phyloP scores from a whole-genome alignment of 1,140 invertebrate species.

The Drosophila kohkoa region DNA sequence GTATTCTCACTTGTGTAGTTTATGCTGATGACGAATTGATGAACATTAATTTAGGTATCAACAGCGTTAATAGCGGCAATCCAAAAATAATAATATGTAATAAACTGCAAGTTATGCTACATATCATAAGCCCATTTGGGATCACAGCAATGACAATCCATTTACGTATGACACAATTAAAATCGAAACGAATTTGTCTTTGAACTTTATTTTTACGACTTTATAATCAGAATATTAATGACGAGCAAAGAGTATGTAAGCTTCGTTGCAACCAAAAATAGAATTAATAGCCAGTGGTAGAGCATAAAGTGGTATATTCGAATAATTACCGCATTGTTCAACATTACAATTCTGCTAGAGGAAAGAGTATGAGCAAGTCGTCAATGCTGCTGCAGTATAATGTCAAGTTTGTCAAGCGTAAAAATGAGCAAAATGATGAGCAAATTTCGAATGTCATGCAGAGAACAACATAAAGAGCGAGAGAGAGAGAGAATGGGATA shows the following conservation, averaged over 20 bases:
- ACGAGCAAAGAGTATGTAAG: neutral
- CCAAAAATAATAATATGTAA: too few relatives aligned
- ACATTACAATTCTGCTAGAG: neutral
- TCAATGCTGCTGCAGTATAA: neutral
- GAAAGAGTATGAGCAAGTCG: slow-evolving; percentile 20
- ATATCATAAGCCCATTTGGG: neutral
- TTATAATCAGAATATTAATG: neutral
- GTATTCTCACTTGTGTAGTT: neutral
- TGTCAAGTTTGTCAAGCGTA: slow-evolving; percentile 67
- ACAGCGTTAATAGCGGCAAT: neutral
- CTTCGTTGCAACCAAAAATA: neutral
- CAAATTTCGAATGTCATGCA: slow-evolving; percentile 29
- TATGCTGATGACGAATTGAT: neutral
- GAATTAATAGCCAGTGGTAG: neutral
- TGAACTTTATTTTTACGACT: neutral
- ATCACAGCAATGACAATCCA: neutral
- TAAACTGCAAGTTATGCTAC: too few relatives aligned
- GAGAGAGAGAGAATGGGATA: neutral
- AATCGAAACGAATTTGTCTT: neutral
- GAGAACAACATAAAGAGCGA: slow-evolving; percentile 5
- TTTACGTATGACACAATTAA: neutral
- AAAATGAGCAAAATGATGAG: slow-evolving; percentile 61
- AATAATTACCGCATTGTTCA: neutral
- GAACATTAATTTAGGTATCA: neutral
- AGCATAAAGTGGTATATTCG: neutral